These are phyloP conservation scores for Willowsia nigromaculata DNA, from an alignment of 2,888 invertebrate genomes.

Conservation along the genomic window DNA sequence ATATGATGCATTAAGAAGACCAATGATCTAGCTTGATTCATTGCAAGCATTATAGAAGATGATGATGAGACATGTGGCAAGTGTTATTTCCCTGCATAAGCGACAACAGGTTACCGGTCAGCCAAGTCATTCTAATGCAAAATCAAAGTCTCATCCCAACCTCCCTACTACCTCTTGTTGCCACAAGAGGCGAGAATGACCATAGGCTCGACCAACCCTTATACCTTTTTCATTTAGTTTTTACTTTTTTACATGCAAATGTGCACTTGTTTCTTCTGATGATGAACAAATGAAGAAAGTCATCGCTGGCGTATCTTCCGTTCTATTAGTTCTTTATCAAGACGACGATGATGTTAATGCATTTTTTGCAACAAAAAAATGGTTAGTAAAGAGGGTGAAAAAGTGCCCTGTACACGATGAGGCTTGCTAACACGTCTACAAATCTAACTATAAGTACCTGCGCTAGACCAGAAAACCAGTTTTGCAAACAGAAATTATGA, in stretches of 20 bases:
- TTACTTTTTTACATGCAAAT: neutral
- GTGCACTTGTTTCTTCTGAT: neutral
- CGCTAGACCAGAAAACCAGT: slow-evolving; percentile 24
- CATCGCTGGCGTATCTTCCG: neutral
- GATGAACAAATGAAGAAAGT: slow-evolving; percentile 49
- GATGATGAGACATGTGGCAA: neutral
- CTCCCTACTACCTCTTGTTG: neutral
- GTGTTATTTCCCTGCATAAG: neutral
- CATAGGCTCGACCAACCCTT: neutral
- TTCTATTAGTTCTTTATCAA: neutral
- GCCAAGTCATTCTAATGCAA: neutral
- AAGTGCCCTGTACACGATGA: slow-evolving; percentile 49
- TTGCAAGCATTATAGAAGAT: neutral
- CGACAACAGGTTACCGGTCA: neutral
- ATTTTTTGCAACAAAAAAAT: neutral
- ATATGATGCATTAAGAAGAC: neutral
- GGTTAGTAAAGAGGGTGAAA: slow-evolving; percentile 42
- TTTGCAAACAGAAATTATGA: slow-evolving; percentile 29
- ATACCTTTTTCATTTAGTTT: neutral
- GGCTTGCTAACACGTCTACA: neutral
- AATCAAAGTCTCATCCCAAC: neutral
- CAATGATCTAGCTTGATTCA: slow-evolving; percentile 27
- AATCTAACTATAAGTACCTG: neutral
- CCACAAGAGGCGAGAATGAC: neutral
- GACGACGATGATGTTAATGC: neutral